Conservation (phyloP, 2,888 invertebrate species). For the Prosapia bicincta region DNA sequence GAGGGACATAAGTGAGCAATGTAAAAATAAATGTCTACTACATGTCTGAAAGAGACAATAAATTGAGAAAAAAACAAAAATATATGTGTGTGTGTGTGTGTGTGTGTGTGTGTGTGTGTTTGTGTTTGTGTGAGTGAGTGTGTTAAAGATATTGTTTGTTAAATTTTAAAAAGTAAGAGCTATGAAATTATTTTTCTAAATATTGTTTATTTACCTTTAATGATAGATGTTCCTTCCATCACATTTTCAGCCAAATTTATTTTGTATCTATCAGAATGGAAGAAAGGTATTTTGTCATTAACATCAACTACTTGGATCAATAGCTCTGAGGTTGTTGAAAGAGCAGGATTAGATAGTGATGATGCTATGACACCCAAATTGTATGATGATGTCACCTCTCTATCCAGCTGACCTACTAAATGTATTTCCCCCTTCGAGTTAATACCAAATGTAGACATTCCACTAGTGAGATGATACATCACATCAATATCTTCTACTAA, state of each 20-base stretch:
- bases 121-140: no score
- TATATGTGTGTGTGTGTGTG: no score
- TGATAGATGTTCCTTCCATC: constrained; percentile 11
- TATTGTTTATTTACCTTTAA: constrained; percentile 15
- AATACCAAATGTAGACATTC: constrained; percentile 2
- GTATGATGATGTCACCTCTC: constrained; percentile 9
- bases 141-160: no score
- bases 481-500: constrained; percentile 5
- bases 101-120: no score
- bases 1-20: no score
- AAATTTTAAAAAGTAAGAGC: no score
- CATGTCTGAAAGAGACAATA: no score
- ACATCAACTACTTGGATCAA: constrained; percentile 13
- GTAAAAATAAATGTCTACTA: no score
- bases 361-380: constrained; percentile 9
- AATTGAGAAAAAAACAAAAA: no score
- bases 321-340: constrained; percentile 12
- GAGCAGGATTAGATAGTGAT: neutral
- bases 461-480: constrained; percentile 3
- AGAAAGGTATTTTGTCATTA: constrained; percentile 18
- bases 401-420: constrained; percentile 7
- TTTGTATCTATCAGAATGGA: constrained; percentile 10
- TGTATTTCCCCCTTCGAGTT: constrained; percentile 3
- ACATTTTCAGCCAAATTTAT: constrained; percentile 9
- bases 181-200: no score